Base-by-base conservation (phyloP, 2,113 vertebrate genomes). In the Ancistrus triradiatus region DNA sequence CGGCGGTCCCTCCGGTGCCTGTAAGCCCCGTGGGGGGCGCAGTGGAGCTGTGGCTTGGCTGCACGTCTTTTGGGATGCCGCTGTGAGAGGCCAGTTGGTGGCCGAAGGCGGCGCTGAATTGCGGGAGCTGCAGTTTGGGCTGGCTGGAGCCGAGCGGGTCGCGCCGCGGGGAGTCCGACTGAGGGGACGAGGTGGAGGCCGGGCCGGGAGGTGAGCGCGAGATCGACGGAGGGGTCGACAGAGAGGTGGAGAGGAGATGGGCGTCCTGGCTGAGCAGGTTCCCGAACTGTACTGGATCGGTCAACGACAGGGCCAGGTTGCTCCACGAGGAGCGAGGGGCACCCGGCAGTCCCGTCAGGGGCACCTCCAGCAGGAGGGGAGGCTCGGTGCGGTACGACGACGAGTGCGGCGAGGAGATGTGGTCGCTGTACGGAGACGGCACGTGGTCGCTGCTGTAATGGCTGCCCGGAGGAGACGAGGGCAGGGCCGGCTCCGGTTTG, bases 11-110 rank as follows among this genome's bases (percentile, higher is more conserved):
- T 89, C 93, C 87, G 70, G 95, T 92, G 63, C 91, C 89, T 59
- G 93, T 86, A 76, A 95, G 97, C 85, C 95, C 94, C 66, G 94
- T 92, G 18, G 96, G 96, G 74, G 96, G 95, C 35, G 95, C 96
- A 69, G 91, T 97, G 51, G 96, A 98, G 82, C 96, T 99, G 91
- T 98, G 96, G 90, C 92, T 98, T 83, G 96, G 95, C 87, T 99
- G 95, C 81, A 97, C 88, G 81, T 99, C 96, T 89, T 98, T 98
- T 52, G 95, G 96, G 83, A 99, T 98, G 86, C 96, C 96, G 77
- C 96, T 98, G 85, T 97, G 96, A 70, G 94, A 90, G 81, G 91
- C 91, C 90, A 99, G 84, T 84, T 98, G 96, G 83, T 95, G 94
- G 84, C 96, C 96, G 0, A 99, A 98, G 88, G 92, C 95, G 19